Conservation (phyloP, 2,113 vertebrate species). For the Dinomys branickii region DNA sequence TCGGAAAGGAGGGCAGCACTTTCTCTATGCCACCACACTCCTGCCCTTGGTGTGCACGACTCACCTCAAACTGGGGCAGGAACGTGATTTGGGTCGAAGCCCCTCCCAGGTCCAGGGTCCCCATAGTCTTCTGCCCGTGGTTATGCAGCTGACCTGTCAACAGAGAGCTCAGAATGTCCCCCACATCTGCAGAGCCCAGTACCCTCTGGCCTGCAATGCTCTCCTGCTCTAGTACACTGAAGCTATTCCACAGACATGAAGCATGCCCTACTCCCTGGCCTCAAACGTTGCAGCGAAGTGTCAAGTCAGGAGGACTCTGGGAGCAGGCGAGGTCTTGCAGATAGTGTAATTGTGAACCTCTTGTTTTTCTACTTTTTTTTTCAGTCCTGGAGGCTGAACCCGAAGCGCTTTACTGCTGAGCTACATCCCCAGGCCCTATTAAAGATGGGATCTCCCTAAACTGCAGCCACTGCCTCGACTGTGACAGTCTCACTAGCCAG, state of each 20-base stretch:
- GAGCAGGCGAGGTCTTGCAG: constrained; percentile 15
- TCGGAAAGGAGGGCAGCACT: not conserved
- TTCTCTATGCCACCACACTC: not conserved
- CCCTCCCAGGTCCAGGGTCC: constrained; percentile 96
- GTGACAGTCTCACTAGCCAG: not conserved
- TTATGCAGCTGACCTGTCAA: constrained; percentile 94
- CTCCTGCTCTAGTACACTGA: not conserved
- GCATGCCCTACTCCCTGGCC: not conserved
- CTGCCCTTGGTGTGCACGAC: constrained; percentile 39
- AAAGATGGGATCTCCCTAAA: not conserved
- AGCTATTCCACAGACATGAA: not conserved
- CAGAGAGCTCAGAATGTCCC: constrained; percentile 71
- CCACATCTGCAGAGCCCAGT: not conserved
- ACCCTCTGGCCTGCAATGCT: not conserved
- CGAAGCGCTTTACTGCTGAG: not conserved
- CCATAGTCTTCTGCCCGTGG: constrained; percentile 90
- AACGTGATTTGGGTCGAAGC: constrained; percentile 99
- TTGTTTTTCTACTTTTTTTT: not conserved
- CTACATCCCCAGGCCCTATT: not conserved
- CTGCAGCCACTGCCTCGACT: not conserved
- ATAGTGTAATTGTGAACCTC: constrained; percentile 4
- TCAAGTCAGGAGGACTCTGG: not conserved
- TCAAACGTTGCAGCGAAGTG: not conserved
- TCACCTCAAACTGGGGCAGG: constrained; percentile 94
- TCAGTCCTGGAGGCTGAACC: not conserved